Base-by-base conservation (phyloP, 2,888 invertebrate species). In the Cheilosia scutellata region DNA sequence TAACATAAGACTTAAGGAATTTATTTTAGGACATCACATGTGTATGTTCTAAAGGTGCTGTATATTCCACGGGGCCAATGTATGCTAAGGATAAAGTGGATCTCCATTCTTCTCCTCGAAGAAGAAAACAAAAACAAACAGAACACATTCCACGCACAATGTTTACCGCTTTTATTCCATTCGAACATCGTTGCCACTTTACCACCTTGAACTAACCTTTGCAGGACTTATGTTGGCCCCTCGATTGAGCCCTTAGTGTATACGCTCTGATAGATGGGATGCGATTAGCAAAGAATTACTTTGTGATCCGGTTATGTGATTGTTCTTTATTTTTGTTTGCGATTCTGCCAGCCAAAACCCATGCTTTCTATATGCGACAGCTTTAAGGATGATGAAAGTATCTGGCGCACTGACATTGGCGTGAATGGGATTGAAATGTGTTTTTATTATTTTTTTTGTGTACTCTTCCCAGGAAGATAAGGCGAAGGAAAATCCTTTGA, bases 221-320 rank as follows among this genome's bases (percentile, higher is more conserved):
- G 68, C 29, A 70, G 53, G 37, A 57, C 33, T 65, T 58, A 42
- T 66, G 31, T 51, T 33, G 58, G 42, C 49, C 55, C 60, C 47
- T 42, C 55, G 66, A 57, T 76, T 82, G 27, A 58, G 42, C 70
- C 65, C 53, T 72, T 63, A 71, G 49, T 76, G 58, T 72, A 44
- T 20, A 76, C 42, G 66, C 42, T 60, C 33, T 71, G 76, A 80
- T 76, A 66, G 76, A 79, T 86, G 71, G 60, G 33, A 44, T 76
- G 60, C 71, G 80, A 80, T 86, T 86, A 86, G 53, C 47, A 75
- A 55, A 51, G 80, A 76, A 80, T 86, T 80, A 76, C 49, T 75
- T 63, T 76, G 65, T 58, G 74, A 84, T 75, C 78, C 77, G 82
- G 71, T 80, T 74, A 77, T 66, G 77, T 55, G 72, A 72, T 62